A percentile compares a stretch with the other conserved stretches of the same genome.
Conservation (phyloP, 2,113 vertebrate species). For the Cheilinus undulatus region DNA sequence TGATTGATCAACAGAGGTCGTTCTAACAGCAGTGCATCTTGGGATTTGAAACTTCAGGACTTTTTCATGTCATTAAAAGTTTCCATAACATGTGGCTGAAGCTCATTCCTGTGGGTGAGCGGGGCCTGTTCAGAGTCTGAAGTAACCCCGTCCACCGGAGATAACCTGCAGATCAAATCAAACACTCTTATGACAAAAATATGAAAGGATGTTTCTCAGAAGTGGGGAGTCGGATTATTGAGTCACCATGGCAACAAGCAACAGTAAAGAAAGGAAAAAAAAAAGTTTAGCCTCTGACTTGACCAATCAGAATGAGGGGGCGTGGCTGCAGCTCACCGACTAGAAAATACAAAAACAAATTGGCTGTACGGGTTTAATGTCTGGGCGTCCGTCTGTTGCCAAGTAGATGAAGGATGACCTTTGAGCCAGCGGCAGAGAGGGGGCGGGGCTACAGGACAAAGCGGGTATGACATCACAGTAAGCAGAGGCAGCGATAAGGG, state of each 20-base stretch:
- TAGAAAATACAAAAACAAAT: slow-evolving; percentile 15
- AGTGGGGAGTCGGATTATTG: slow-evolving; percentile 1
- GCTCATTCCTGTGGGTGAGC: slow-evolving; percentile 6
- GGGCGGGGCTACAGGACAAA: slow-evolving; percentile 80
- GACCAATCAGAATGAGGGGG: slow-evolving; percentile 39
- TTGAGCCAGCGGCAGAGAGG: slow-evolving; percentile 5
- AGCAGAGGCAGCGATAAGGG: slow-evolving; percentile 52
- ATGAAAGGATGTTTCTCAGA: not conserved
- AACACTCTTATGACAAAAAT: not conserved
- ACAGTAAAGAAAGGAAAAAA: not conserved
- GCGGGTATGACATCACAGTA: slow-evolving; percentile 90
- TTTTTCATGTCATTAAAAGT: not conserved
- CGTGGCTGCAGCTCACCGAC: slow-evolving; percentile 25
- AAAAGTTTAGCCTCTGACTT: not conserved
- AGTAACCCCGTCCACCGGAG: slow-evolving; percentile 22
- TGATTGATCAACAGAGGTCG: not conserved
- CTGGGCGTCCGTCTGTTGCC: slow-evolving; percentile 16
- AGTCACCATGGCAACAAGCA: slow-evolving; percentile 30
- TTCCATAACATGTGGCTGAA: not conserved
- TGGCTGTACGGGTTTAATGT: not conserved
- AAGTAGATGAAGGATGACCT: slow-evolving; percentile 6
- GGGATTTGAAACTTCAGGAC: slow-evolving; percentile 16
- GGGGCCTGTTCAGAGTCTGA: not conserved
- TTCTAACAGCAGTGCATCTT: slow-evolving; percentile 23
- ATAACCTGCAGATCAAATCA: not conserved